These are phyloP conservation scores for Leucoraja ocellata DNA, from an alignment of 2,797 vertebrate genomes.

Conservation along the genomic window DNA sequence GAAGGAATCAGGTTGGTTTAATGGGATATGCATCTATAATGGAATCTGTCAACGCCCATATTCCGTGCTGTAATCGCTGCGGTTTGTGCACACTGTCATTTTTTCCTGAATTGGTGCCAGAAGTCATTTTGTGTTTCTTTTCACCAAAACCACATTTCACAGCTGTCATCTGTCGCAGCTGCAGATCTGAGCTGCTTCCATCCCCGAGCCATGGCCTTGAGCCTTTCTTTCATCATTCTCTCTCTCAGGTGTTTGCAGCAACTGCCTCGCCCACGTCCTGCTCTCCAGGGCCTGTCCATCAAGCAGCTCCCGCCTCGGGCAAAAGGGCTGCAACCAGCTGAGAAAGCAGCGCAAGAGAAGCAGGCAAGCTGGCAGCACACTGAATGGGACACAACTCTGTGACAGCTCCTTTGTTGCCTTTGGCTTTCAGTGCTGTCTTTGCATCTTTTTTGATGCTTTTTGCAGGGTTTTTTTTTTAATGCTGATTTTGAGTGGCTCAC, in stretches of 20 bases:
- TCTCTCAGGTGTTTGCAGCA: constrained; percentile 28
- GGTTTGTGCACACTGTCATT: constrained; percentile 1
- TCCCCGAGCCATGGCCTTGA: not conserved
- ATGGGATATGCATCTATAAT: not conserved
- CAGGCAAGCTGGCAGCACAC: not conserved
- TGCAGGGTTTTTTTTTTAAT: constrained; percentile 18
- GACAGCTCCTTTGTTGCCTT: constrained; percentile 32
- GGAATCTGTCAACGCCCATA: not conserved
- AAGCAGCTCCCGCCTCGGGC: not conserved
- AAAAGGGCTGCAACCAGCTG: constrained; percentile 24
- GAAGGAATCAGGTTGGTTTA: not conserved
- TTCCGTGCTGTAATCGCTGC: not conserved
- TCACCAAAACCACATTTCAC: constrained; percentile 11
- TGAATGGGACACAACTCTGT: constrained; percentile 26
- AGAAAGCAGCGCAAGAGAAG: constrained; percentile 29
- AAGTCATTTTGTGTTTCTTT: not conserved
- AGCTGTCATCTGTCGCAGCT: constrained; percentile 24
- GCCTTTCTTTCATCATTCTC: constrained; percentile 29
- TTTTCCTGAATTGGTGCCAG: constrained; percentile 18
- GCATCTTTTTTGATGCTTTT: not conserved
- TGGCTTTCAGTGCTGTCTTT: constrained; percentile 1
- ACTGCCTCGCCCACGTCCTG: not conserved
- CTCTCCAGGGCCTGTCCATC: constrained; percentile 25
- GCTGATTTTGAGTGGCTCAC: constrained; percentile 35
- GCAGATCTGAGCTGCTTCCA: not conserved